Evolutionary conservation across 2,113 vertebrate species (phyloP), one percentile per base, ranked within the genome.

Genomic region (Blennius ocellaris): DNA sequence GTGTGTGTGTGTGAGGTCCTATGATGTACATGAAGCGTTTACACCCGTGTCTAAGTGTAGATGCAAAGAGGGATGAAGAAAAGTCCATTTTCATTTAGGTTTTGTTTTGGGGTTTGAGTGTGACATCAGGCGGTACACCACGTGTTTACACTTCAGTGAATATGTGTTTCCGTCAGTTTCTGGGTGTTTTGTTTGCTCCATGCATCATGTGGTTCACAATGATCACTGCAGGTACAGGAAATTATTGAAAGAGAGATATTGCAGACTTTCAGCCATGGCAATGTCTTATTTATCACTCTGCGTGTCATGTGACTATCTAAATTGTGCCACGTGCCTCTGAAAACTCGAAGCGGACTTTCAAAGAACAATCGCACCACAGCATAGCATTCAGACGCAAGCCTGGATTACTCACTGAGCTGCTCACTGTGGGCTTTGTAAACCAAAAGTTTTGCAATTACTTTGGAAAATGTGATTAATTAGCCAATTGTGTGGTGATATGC

Each of bases 271-370:
- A 11, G 43, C 8, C 11, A 43, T 4, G 15, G 49, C 11, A 43
- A 30, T 52, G 59, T 6, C 0, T 61, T 57, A 45, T 66, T 50
- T 70, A 54, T 77, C 62, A 75, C 43, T 64, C 59, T 53, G 47
- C 48, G 1, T 44, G 49, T 6, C 1, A 37, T 53, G 50, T 1
- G 6, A 53, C 61, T 53, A 54, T 62, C 14, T 14, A 39, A 6
- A 41, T 39, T 12, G 7, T 36, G 47, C 16, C 53, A 15, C 5
- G 15, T 16, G 40, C 14, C 0, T 61, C 56, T 53, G 5, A 9
- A 9, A 9, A 61, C 30, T 14, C 48, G 12, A 14, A 51, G 48
- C 8, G 15, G 1, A 45, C 45, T 30, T 3, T 57, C 5, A 39
- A 59, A 17, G 45, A 16, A 45, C 15, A 62, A 50, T n/a, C 45